Evolutionary conservation across 1,140 invertebrate species (phyloP).

Genomic region (Cherax destructor): DNA sequence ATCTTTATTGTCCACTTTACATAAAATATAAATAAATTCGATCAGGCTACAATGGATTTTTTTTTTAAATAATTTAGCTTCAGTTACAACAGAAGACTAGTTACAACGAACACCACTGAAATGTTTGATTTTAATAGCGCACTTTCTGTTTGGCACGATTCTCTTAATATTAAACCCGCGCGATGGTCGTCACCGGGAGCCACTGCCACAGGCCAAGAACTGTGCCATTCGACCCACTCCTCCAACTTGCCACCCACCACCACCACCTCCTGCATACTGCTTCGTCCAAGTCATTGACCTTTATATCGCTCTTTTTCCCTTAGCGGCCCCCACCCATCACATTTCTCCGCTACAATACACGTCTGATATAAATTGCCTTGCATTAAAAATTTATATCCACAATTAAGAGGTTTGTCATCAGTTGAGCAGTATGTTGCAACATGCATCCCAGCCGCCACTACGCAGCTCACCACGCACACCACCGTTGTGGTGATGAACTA

Average conservation of each 20-base stretch:
- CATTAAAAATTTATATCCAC: neutral
- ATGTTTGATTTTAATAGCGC: too few relatives aligned
- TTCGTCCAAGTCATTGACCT: constrained; percentile 55
- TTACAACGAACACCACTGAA: too few relatives aligned
- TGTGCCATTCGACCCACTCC: constrained; percentile 28
- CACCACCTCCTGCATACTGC: constrained; percentile 24
- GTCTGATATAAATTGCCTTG: neutral
- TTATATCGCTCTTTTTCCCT: constrained; percentile 3
- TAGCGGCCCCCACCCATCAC: neutral
- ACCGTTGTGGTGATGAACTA: constrained; percentile 19
- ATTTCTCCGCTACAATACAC: neutral
- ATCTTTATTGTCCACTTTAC: too few relatives aligned
- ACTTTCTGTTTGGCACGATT: neutral
- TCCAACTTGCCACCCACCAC: neutral
- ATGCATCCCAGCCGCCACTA: neutral
- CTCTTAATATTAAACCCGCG: constrained; percentile 25
- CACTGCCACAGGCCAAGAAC: constrained; percentile 35
- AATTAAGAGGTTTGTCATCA: neutral
- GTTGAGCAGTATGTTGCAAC: neutral
- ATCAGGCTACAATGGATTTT: too few relatives aligned
- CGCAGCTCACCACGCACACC: neutral
- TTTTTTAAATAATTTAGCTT: too few relatives aligned
- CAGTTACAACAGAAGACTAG: too few relatives aligned
- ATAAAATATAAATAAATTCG: too few relatives aligned
- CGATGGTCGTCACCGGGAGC: constrained; percentile 26